These are phyloP conservation scores for Microcebus lehilahytsara DNA, from an alignment of 2,113 vertebrate species.

Conservation along the genomic window DNA sequence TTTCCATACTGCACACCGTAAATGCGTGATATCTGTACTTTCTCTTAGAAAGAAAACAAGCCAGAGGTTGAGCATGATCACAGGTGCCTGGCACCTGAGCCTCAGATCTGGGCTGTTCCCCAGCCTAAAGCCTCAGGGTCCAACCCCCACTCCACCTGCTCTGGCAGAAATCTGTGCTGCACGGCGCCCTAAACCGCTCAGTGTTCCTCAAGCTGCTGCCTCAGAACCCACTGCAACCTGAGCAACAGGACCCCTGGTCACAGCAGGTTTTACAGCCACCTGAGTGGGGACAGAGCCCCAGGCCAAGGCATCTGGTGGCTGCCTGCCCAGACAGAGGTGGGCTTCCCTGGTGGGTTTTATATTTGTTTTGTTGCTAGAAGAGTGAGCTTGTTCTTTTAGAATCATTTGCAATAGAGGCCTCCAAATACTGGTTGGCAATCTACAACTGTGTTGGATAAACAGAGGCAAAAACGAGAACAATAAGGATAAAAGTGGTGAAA, in stretches of 20 bases:
- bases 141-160: not conserved
- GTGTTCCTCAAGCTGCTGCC: not conserved
- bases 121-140: slow-evolving; percentile 19
- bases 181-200: not conserved
- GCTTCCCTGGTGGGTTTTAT: not conserved
- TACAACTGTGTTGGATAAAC: not conserved
- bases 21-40: not conserved
- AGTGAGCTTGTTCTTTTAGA: not conserved
- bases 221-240: not conserved
- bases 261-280: not conserved
- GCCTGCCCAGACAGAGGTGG: not conserved
- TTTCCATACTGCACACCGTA: not conserved
- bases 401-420: not conserved
- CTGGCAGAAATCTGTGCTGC: not conserved
- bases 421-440: not conserved
- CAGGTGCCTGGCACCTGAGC: slow-evolving; percentile 22
- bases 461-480: not conserved
- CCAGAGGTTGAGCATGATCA: not conserved
- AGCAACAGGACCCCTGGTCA: not conserved
- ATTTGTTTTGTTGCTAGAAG: not conserved
- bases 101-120: slow-evolving; percentile 41
- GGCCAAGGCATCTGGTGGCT: not conserved
- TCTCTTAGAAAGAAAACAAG: not conserved
- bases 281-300: not conserved
- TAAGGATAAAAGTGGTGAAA: not conserved